Evolutionary conservation across 2,113 vertebrate genomes (phyloP), one percentile per base, ranked within the genome.

Genomic region (Nannobrachium achirus): DNA sequence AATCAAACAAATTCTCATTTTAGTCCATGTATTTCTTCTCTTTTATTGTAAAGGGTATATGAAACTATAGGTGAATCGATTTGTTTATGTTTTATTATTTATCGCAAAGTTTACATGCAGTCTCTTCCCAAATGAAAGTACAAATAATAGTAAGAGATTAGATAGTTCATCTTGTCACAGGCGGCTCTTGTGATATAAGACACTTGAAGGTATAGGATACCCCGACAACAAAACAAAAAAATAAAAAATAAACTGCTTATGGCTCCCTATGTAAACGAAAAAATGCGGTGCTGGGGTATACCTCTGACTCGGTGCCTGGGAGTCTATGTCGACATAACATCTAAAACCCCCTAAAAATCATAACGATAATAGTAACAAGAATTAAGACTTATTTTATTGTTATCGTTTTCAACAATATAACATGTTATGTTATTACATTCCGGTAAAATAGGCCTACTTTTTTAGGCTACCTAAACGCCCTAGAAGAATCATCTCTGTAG

Each of bases 21-120:
- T 69, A 80, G 68, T 87, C 59, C 78, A 86, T 81, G 78, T 67
- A 75, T 85, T 85, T 87, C 56, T 84, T 80, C 64, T 83, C 63
- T 86, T 93, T 93, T 93, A 93, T 94, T 94, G 90, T 88, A 91
- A 93, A 93, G 84, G 81, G 73, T 92, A 93, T 92, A 93, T 89
- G 91, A 93, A 93, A 93, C 90, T 92, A 92, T 93, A 91, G 67
- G 74, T 88, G 81, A 88, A 72, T 90, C 66, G 84, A 78, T 88
- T 88, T 74, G 75, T 75, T 84, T 79, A 80, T 86, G 86, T 79
- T 91, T 87, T 87, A 90, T 90, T 85, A 81, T 82, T 83, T 86
- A 88, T 90, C 89, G 88, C 89, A 89, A 86, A 86, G 84, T 88
- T 91, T 91, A 92, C 93, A 93, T 93, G 91, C 93, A 92, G 87